These are phyloP conservation scores for Megalops atlanticus DNA, from an alignment of 2,113 vertebrate genomes.

Conservation along the genomic window DNA sequence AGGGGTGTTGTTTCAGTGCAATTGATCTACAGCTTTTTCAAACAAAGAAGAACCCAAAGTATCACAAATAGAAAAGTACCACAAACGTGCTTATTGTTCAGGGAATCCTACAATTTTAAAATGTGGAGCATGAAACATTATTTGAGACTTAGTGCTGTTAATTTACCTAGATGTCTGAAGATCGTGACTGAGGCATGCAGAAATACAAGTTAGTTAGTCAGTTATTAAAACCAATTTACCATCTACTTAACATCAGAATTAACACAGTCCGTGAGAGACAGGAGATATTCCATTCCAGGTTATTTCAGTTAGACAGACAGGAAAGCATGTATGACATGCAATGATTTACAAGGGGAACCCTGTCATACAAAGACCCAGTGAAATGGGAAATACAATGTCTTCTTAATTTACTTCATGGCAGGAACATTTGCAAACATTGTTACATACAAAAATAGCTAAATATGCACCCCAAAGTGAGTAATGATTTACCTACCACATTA, in stretches of 20 bases:
- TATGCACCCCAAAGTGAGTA: slow-evolving; percentile 40
- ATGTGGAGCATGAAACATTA: neutral
- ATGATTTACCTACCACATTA: slow-evolving; percentile 87
- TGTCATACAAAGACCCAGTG: neutral
- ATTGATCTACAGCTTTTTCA: neutral
- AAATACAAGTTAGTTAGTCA: neutral
- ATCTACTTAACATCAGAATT: neutral
- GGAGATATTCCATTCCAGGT: too few species aligned
- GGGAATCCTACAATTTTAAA: neutral
- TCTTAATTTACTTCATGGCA: slow-evolving; percentile 23
- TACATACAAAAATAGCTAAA: neutral
- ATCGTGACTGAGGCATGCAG: too few species aligned
- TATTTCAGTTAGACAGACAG: slow-evolving; percentile 12
- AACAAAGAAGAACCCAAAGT: neutral
- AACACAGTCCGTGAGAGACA: neutral
- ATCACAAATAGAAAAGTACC: neutral
- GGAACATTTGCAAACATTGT: slow-evolving; percentile 22
- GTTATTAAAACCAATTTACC: too few species aligned
- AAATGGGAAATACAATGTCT: neutral
- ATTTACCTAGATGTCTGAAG: too few species aligned
- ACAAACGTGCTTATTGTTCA: neutral
- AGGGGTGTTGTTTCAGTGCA: neutral
- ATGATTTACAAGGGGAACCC: neutral
- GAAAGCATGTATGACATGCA: neutral
- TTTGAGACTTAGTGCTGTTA: too few species aligned